Evolutionary conservation across 2,113 vertebrate species (phyloP), one percentile per base, ranked within the genome.

Genomic region (Pteropus alecto): DNA sequence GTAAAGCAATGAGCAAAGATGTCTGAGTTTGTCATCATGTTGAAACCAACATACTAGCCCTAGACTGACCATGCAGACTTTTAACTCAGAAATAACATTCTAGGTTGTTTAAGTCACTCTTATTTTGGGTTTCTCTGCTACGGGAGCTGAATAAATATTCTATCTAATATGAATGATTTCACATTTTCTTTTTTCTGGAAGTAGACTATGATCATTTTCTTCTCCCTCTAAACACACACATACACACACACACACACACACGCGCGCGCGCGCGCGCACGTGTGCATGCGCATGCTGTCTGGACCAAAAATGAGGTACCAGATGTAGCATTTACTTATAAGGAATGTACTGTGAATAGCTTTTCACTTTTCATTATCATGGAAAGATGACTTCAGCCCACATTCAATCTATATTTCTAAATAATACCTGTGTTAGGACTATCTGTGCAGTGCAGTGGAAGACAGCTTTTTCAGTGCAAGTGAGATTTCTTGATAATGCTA

Each of bases 361-460:
- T 94, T 43, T 73, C 9, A 74, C 86, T 96, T 90, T 89, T 96
- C 56, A 85, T 68, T 78, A 85, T 70, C 48, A 92, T 7, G 79
- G 19, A 84, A 13, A 70, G 70, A 60, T 14, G 33, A 96, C 97
- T 97, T 94, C 65, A 94, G 51, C 63, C 56, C 85, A 63, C 21
- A 94, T 93, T 88, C 58, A 79, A 63, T 86, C 84, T 95, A 73
- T 95, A 87, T 85, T 95, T 87, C 85, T 97, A 95, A 95, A 95
- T 91, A 65, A 95, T 12, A 77, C 83, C 76, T 67, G 73, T 81
- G 63, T 82, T 79, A 95, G 81, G 90, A 83, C 73, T 92, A 15
- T 54, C 87, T 92, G 78, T 67, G 89, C 91, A 84, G 28, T 67
- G 76, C 19, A 26, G 19, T 7, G 38, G 88, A 83, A 73, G 61